Percentiles rank a stretch among this genome's conserved stretches.
Conservation (phyloP, 2,888 invertebrate species). For the Ochropleura leucogaster region DNA sequence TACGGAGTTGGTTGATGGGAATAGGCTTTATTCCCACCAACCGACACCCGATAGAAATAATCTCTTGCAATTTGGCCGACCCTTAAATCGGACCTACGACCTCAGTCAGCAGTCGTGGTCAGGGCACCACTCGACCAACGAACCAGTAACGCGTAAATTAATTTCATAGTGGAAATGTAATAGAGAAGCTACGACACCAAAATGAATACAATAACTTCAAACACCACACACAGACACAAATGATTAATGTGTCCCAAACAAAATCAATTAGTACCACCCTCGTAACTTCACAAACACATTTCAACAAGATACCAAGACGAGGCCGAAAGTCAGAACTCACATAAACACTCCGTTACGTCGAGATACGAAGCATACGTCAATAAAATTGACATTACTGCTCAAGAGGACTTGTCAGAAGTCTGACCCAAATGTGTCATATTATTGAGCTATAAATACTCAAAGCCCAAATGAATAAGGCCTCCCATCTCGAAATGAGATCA, state of each 20-base stretch:
- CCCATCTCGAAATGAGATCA: slow-evolving; percentile 41
- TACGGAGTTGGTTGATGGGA: too few relatives aligned
- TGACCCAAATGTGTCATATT: slow-evolving; percentile 81
- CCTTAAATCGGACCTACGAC: too few relatives aligned
- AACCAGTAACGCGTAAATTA: too few relatives aligned
- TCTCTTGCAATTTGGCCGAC: too few relatives aligned
- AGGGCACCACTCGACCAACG: too few relatives aligned
- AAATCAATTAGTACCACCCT: slow-evolving; percentile 59
- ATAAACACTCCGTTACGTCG: slow-evolving; percentile 62
- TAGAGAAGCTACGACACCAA: not conserved
- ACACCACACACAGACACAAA: slow-evolving; percentile 24
- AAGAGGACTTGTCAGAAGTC: slow-evolving; percentile 70
- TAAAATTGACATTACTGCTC: slow-evolving; percentile 73
- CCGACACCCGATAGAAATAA: too few relatives aligned
- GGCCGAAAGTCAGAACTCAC: slow-evolving; percentile 58
- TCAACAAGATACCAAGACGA: slow-evolving; percentile 51
- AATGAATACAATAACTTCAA: slow-evolving; percentile 4
- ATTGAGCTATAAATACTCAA: slow-evolving; percentile 82
- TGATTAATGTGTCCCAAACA: slow-evolving; percentile 46
- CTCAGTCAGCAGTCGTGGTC: too few relatives aligned
- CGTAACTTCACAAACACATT: slow-evolving; percentile 51
- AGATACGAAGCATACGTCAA: slow-evolving; percentile 67
- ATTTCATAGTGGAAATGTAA: slow-evolving; percentile 4
- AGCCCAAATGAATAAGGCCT: slow-evolving; percentile 67
- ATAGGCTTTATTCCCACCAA: too few relatives aligned